Base-by-base conservation (phyloP, 1,140 invertebrate genomes). In the Paracyclopina nana region DNA sequence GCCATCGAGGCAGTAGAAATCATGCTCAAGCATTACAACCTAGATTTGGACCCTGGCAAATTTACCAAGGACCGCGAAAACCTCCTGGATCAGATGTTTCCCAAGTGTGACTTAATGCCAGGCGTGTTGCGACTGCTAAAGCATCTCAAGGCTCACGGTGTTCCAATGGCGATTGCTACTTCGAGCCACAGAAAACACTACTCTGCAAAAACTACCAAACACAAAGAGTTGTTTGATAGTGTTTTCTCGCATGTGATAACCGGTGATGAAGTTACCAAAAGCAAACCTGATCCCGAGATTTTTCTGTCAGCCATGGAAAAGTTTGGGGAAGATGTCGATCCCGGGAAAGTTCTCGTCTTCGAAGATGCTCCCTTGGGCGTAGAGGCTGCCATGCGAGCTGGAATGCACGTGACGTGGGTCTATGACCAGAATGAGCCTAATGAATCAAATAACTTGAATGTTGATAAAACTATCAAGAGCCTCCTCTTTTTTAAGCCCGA, bases 291-390 rank as follows among this genome's bases (percentile, higher is more conserved):
- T 44, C 42, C 42, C 18, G 42, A 44, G 24, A 44, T 44, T 6
- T 44, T 44, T 14, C 24, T 44, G 12, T 20, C n/a, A 14, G 42
- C 42, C 3, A 5, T 25, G 16, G 16, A 18, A 2, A 14, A 25
- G 24, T 44, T 44, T 22, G n/a, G 34, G n/a, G 24, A 44, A 12
- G 42, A 25, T 5, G n/a, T 20, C 4, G 16, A 14, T 18, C 16
- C 42, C 14, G 14, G 2, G 24, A 22, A 44, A 25, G 42, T 44
- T 2, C 24, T 44, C n/a, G 42, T 44, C 24, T 24, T 44, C 24
- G 42, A 44, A 20, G 42, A 44, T 44, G 16, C 42, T 4, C 42
- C 42, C 3, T 44, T 44, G 24, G 42, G 42, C 24, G 24, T 44
- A n/a, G 14, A 20, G 24, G 42, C 42, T 20, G 42, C 42, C 24